Evolutionary conservation across 2,888 invertebrate genomes (phyloP), one percentile per base, ranked within the genome.

Genomic region (Synergus itoensis): DNA sequence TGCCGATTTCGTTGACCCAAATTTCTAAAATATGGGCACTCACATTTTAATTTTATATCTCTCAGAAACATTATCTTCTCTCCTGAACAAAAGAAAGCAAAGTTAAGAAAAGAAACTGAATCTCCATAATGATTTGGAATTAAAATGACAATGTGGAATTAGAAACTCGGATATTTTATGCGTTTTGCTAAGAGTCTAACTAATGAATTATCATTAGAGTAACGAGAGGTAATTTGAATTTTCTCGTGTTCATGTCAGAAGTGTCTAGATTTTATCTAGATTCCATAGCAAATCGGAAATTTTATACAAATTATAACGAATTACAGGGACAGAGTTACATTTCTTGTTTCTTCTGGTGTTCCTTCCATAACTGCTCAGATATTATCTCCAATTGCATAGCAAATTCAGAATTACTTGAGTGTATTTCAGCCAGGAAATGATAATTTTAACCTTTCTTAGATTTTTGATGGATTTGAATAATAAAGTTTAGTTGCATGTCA

Each of bases 291-390:
- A 73, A 73, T 73, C 36, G 53, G 36, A 73, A 73, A 73, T 73
- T 73, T 73, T 73, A 73, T 73, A 73, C 40, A 57, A 57, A 73
- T 53, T 73, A 73, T 73, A 73, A 73, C 73, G 53, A 73, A 73
- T 53, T 73, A 40, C 53, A 48, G 48, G 48, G 48, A 48, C 48
- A 73, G 73, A 11, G 16, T 73, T 36, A 73, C 73, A 73, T 73
- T 73, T 73, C 73, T 73, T 36, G 40, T 53, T 73, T 73, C 73
- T 73, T 73, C 73, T 73, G 28, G 69, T 36, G 28, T 73, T 48
- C 36, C 48, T 73, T 28, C 45, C 48, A 73, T 40, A 36, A 73
- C 53, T 73, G n/a, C 53, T 53, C 9, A 73, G 73, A 73, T 53
- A 73, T 73, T 73, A 73, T 73, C 73, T 73, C 16, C 36, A 73